Percentiles rank a stretch among this genome's conserved stretches.
These are phyloP conservation scores for Aegypius monachus DNA, from an alignment of 2,113 vertebrate genomes.

Conservation along the genomic window DNA sequence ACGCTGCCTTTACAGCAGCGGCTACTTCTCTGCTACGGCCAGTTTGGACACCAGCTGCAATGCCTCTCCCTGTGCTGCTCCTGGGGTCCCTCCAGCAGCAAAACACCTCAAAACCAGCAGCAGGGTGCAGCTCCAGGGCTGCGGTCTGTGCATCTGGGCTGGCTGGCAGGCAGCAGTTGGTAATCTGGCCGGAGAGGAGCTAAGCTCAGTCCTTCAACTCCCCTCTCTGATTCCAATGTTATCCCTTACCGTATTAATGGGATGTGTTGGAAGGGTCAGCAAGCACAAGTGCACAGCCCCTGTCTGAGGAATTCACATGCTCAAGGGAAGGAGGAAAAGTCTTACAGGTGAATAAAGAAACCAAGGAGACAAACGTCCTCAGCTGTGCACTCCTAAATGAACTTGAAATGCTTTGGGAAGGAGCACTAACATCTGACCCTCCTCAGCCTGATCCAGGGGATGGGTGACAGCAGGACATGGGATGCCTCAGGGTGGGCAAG, in stretches of 20 bases:
- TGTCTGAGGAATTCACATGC: background rate
- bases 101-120: background rate
- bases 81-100: background rate
- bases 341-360: background rate
- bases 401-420: background rate
- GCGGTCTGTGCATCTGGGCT: rapidly evolving
- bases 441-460: background rate
- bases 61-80: background rate
- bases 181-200: background rate
- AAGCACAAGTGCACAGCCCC: background rate
- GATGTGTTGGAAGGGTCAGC: background rate
- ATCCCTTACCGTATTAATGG: background rate
- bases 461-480: background rate
- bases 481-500: rapidly evolving
- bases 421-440: background rate
- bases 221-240: background rate
- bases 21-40: background rate
- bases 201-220: background rate
- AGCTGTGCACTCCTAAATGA: background rate
- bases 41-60: background rate
- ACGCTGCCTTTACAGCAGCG: background rate
- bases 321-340: background rate
- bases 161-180: background rate
- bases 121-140: background rate
- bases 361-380: background rate